Percentiles rank a stretch among this genome's conserved stretches.
phyloP scores from a whole-genome alignment of 2,797 vertebrate species.

The Pangasius krempfi region DNA sequence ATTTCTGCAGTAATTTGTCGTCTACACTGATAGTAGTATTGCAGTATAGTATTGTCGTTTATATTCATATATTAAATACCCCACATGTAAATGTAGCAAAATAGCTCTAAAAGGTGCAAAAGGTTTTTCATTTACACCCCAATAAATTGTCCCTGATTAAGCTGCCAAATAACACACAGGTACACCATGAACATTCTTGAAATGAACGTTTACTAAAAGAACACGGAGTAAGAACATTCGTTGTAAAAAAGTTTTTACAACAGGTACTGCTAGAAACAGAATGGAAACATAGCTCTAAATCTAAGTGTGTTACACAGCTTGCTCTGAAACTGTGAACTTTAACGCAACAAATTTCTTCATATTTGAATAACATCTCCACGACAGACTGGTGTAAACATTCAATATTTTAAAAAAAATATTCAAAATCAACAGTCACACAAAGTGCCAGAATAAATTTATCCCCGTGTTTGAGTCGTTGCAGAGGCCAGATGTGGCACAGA shows the following conservation, averaged over 20 bases:
- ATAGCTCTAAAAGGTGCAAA: neutral
- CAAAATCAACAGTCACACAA: neutral
- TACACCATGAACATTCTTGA: neutral
- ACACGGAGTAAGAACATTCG: neutral
- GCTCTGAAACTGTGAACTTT: neutral
- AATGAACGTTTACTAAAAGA: conserved; percentile 4
- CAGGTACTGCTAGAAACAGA: neutral
- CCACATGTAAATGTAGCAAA: neutral
- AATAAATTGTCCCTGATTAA: neutral
- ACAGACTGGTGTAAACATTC: neutral
- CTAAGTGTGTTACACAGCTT: neutral
- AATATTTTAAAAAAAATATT: neutral
- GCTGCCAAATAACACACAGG: neutral
- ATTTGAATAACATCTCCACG: neutral
- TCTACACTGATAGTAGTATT: neutral
- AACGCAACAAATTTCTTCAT: neutral
- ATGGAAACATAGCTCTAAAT: neutral
- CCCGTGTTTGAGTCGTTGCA: neutral
- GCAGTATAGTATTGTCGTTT: neutral
- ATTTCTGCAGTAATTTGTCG: neutral
- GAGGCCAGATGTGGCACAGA: neutral
- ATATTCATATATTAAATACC: neutral
- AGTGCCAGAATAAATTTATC: neutral
- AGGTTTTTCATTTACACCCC: neutral
- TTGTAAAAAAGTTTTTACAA: neutral